Conservation (phyloP, 23 tunicate species). For the Trididemnum miniatum region DNA sequence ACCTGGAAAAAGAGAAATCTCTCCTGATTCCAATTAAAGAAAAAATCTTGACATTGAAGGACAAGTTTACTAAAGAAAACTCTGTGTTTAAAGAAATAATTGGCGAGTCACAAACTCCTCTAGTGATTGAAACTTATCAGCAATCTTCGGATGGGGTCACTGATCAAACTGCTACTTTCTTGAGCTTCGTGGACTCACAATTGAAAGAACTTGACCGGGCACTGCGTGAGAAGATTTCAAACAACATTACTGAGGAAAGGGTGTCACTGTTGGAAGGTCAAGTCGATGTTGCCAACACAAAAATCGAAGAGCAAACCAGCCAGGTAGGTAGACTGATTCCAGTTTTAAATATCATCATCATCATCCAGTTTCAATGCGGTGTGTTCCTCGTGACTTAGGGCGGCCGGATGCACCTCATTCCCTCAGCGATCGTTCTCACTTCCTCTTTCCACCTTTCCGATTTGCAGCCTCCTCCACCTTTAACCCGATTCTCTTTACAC, state of each 20-base stretch:
- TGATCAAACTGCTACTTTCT: not conserved
- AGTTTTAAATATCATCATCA: too few relatives aligned
- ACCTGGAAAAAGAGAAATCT: not conserved
- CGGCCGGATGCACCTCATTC: too few relatives aligned
- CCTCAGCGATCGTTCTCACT: too few relatives aligned
- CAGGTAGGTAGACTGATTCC: too few relatives aligned
- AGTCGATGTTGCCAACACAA: conserved; percentile 4
- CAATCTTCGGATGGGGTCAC: conserved; percentile 8
- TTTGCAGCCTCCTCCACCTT: too few relatives aligned
- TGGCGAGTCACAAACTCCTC: not conserved
- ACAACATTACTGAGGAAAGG: not conserved
- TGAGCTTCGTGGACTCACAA: not conserved
- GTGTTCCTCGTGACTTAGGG: too few relatives aligned
- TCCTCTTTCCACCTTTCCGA: too few relatives aligned
- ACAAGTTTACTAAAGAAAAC: conserved; percentile 18
- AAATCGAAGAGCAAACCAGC: conserved; percentile 18
- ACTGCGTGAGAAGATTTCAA: not conserved
- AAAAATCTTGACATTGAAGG: not conserved
- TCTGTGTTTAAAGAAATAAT: conserved; percentile 39
- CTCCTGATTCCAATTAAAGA: not conserved
- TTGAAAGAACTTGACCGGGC: conserved; percentile 15
- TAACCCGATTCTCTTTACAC: too few relatives aligned
- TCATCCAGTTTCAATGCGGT: too few relatives aligned
- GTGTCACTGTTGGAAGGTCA: conserved; percentile 4
- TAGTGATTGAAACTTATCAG: conserved; percentile 28